Percentiles rank a stretch among this genome's conserved stretches.
These are phyloP conservation scores for Elephantulus edwardii DNA, from an alignment of 2,113 vertebrate species.

Conservation along the genomic window DNA sequence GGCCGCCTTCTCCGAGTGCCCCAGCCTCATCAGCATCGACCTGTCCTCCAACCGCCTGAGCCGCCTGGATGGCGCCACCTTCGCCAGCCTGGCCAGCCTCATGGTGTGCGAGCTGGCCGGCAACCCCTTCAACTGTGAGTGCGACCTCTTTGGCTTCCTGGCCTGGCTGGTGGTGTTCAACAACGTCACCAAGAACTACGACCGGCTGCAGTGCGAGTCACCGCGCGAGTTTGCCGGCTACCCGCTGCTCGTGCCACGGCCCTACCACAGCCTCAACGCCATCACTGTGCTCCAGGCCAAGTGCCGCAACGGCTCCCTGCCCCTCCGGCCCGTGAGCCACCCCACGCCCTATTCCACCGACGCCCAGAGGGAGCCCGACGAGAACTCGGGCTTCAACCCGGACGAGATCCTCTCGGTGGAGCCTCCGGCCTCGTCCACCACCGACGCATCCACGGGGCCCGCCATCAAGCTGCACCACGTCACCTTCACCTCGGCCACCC, in stretches of 20 bases:
- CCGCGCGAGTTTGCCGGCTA: slow-evolving; percentile 92
- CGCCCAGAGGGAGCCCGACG: slow-evolving; percentile 85
- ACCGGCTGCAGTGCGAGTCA: slow-evolving; percentile 96
- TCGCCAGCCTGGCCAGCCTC: slow-evolving; percentile 90
- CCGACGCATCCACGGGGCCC: slow-evolving; percentile 87
- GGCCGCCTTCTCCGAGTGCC: slow-evolving; percentile 96
- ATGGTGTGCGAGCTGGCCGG: slow-evolving; percentile 96
- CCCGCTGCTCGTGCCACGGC: slow-evolving; percentile 91
- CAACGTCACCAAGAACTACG: slow-evolving; percentile 97
- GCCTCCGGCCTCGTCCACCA: slow-evolving; percentile 89
- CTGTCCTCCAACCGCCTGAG: slow-evolving; percentile 96
- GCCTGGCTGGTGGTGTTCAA: slow-evolving; percentile 96
- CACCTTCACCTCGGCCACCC: slow-evolving; percentile 88
- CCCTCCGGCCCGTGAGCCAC: slow-evolving; percentile 86
- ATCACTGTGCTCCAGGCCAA: slow-evolving; percentile 91
- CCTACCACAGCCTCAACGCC: slow-evolving; percentile 93
- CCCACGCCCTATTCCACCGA: slow-evolving; percentile 90
- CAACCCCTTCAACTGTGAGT: slow-evolving; percentile 98
- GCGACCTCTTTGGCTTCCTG: slow-evolving; percentile 94
- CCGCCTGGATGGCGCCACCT: slow-evolving; percentile 92
- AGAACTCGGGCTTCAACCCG: slow-evolving; percentile 92
- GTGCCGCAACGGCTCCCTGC: slow-evolving; percentile 92
- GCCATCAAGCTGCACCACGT: slow-evolving; percentile 93
- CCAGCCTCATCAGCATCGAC: slow-evolving; percentile 96
- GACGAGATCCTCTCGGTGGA: slow-evolving; percentile 89